Evolutionary conservation across 2,888 invertebrate genomes (phyloP), one percentile per base, ranked within the genome.

Genomic region (Lysandra coridon): DNA sequence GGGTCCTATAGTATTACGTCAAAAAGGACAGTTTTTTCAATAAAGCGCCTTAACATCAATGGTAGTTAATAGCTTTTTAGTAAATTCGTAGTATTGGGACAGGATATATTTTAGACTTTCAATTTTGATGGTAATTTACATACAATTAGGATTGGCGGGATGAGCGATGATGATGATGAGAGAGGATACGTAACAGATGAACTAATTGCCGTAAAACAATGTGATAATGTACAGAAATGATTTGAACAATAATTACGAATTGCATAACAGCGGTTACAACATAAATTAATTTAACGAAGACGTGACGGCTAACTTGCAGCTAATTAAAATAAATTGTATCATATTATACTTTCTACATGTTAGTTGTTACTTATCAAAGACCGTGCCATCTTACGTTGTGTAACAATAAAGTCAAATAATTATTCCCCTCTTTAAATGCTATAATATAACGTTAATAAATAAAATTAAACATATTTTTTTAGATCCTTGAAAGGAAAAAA

Each of bases 201-300:
- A 69, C 69, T 69, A 69, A 69, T 69, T 69, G 69, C 33, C 69
- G 37, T 69, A 69, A 69, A 69, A 69, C 5, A 33, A 69, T 69
- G 33, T 69, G 69, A 69, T 69, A 69, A 69, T 69, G 69, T 33
- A 69, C 69, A 69, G 69, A 69, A 69, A 69, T 69, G 69, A 69
- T 69, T 33, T 37, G 37, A 69, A 69, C 69, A 69, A 69, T 37
- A 69, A 69, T 69, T 69, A 69, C 69, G 69, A 12, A 64, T 69
- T 69, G 37, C 69, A 37, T 69, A 69, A 69, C 30, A 33, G 69
- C 14, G 5, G 33, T 69, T 69, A 69, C 69, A 69, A 69, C 69
- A 69, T 69, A 69, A 69, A 69, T 69, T 69, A 69, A 37, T 69
- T 33, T 69, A 33, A 69, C 5, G 69, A 69, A 69, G 69, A 69